Percentiles rank a stretch among this genome's conserved stretches.
Evolutionary conservation across 1,140 invertebrate genomes (phyloP).

Genomic region (Caenorhabditis tropicalis): DNA sequence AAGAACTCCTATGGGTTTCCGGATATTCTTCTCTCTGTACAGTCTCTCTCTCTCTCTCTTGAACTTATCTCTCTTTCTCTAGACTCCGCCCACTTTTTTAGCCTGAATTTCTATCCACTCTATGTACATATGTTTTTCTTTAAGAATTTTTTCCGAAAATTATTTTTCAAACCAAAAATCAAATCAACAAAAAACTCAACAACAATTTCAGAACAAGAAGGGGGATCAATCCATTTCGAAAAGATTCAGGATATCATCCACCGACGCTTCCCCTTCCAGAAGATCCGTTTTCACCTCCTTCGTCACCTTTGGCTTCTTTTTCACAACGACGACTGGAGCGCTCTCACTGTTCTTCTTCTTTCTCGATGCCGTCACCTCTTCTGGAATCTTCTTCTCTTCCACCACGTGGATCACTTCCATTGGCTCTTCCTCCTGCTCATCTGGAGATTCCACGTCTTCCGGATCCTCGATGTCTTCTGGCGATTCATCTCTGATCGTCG

Average conservation of each 20-base stretch:
- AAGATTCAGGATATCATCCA: constrained; percentile 50
- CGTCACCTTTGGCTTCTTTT: not conserved
- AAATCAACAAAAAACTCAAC: constrained; percentile 31
- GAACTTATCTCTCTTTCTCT: not conserved
- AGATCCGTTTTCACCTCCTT: not conserved
- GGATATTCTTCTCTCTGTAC: not conserved
- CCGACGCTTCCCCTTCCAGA: constrained; percentile 45
- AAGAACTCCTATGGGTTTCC: not conserved
- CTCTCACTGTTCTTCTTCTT: constrained; percentile 16
- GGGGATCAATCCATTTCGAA: constrained; percentile 42
- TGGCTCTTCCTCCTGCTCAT: not conserved
- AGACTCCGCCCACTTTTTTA: no score
- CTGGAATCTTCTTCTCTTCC: not conserved
- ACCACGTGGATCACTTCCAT: not conserved
- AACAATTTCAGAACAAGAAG: no score
- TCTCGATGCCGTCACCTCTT: not conserved
- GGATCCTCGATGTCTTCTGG: not conserved
- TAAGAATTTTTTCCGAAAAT: not conserved
- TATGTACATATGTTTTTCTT: not conserved
- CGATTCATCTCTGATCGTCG: not conserved
- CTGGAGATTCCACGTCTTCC: no score
- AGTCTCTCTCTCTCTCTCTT: not conserved
- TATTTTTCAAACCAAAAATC: no score
- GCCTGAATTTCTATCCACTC: not conserved
- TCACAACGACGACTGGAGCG: not conserved